These are phyloP conservation scores for Polydrusus pterygomalis DNA, from an alignment of 2,888 invertebrate genomes.

Conservation along the genomic window DNA sequence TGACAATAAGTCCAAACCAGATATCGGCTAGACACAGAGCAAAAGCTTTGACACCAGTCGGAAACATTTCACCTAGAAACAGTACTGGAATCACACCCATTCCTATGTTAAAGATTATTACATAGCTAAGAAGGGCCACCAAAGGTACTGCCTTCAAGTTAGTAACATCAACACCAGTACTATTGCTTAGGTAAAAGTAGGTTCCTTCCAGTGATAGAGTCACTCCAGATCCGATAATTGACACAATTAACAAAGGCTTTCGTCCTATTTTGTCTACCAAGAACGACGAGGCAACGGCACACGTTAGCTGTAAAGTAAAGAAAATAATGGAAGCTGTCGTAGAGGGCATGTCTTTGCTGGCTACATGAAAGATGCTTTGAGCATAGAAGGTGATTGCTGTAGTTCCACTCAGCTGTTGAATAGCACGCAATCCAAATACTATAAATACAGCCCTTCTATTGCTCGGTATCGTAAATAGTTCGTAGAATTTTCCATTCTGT, in stretches of 20 bases:
- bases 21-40: conserved; percentile 76
- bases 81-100: conserved; percentile 75
- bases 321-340: conserved; percentile 65
- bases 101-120: conserved; percentile 74
- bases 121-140: conserved; percentile 72
- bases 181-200: conserved; percentile 72
- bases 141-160: conserved; percentile 71
- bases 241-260: conserved; percentile 73
- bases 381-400: conserved; percentile 79
- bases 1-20: conserved; percentile 73
- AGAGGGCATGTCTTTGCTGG: conserved; percentile 70
- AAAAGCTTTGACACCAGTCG: conserved; percentile 75
- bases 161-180: conserved; percentile 67
- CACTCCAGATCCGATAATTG: conserved; percentile 72
- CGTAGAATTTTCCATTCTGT: conserved; percentile 75
- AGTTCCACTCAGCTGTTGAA: conserved; percentile 77
- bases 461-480: conserved; percentile 75
- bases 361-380: conserved; percentile 72
- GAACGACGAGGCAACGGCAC: conserved; percentile 74
- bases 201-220: conserved; percentile 71
- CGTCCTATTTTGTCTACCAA: conserved; percentile 77
- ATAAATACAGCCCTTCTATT: conserved; percentile 80
- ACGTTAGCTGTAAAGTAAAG: conserved; percentile 75
- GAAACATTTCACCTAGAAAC: conserved; percentile 75
- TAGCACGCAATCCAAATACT: conserved; percentile 75